A percentile compares a stretch with the other conserved stretches of the same genome.
Conservation (phyloP, 37 sponge, comb jelly and placozoan genomes). For the Agelas oroides region DNA sequence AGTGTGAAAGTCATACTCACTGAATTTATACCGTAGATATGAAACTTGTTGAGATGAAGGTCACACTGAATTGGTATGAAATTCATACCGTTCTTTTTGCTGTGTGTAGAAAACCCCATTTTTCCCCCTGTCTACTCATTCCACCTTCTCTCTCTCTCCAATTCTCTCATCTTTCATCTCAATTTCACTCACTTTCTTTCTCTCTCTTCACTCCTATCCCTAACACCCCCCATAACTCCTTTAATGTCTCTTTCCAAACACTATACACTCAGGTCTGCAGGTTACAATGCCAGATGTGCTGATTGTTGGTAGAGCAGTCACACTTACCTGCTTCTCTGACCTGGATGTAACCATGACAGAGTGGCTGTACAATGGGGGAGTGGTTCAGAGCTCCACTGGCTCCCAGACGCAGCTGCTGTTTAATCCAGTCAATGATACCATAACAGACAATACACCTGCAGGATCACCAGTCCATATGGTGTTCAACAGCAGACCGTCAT, state of each 20-base stretch:
- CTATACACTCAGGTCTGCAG: neutral
- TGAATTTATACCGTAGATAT: no score
- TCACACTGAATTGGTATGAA: no score
- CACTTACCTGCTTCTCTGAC: constrained; percentile 9
- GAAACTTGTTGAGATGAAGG: no score
- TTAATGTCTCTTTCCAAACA: neutral
- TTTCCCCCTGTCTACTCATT: no score
- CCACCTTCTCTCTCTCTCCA: no score
- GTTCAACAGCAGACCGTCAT: constrained; percentile 9
- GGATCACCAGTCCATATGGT: constrained; percentile 7
- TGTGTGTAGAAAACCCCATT: no score
- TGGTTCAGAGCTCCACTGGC: neutral
- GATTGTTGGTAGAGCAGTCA: neutral
- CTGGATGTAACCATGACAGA: neutral
- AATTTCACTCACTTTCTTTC: no score
- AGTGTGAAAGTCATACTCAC: no score
- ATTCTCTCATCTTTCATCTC: no score
- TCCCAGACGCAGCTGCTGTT: neutral
- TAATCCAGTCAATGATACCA: constrained; percentile 36
- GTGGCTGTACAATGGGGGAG: constrained; percentile 18
- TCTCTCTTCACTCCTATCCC: no score
- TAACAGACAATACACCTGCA: constrained; percentile 13
- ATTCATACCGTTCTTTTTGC: no score
- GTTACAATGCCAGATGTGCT: neutral
- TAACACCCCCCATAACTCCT: neutral